These are phyloP conservation scores for Mormyrops boulengeri DNA, from an alignment of 2,797 vertebrate species.

Conservation along the genomic window DNA sequence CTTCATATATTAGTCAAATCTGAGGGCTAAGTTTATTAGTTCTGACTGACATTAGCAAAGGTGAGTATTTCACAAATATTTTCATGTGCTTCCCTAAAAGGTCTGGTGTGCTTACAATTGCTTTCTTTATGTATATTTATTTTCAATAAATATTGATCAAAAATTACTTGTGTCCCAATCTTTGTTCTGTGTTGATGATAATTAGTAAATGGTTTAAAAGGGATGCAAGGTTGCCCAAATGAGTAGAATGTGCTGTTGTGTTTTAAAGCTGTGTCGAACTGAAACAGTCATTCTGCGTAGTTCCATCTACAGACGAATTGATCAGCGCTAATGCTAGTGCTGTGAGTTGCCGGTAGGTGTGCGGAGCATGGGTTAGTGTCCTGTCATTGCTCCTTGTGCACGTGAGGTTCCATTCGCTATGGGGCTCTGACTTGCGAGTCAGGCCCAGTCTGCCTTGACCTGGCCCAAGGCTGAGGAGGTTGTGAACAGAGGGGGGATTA, in stretches of 20 bases:
- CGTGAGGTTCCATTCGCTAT: background rate
- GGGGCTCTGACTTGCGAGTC: background rate
- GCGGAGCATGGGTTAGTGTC: background rate
- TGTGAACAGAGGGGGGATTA: background rate
- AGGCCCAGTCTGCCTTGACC: background rate
- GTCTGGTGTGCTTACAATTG: background rate
- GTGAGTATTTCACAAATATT: background rate
- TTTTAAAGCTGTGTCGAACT: background rate
- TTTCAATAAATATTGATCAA: slow-evolving; percentile 18
- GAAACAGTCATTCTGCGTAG: background rate
- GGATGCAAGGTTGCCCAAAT: background rate
- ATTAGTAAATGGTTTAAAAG: background rate
- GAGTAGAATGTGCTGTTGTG: background rate
- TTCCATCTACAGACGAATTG: background rate
- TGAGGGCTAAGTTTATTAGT: background rate
- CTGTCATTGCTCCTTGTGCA: background rate
- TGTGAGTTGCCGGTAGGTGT: background rate
- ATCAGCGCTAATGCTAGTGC: background rate
- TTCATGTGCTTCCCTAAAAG: background rate
- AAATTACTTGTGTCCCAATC: background rate
- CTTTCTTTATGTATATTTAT: background rate
- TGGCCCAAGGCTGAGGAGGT: background rate
- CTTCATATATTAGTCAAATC: background rate
- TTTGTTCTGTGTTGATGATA: slow-evolving; percentile 1
- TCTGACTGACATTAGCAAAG: slow-evolving; percentile 1